These are phyloP conservation scores for Kryptolebias ocellatus DNA, from an alignment of 2,797 vertebrate genomes.

Conservation along the genomic window DNA sequence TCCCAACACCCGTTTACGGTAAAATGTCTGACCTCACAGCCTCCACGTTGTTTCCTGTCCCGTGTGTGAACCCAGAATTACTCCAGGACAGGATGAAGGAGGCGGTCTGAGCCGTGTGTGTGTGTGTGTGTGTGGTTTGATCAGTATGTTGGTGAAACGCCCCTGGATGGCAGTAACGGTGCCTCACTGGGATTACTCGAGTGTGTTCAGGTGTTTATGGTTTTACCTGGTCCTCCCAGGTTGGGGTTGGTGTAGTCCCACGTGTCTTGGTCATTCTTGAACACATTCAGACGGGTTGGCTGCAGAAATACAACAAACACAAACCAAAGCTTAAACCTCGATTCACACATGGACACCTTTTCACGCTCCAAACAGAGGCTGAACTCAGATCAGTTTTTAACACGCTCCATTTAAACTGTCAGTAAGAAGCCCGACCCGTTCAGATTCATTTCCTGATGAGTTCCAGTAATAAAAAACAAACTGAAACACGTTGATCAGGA, in stretches of 20 bases:
- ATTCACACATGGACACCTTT: neutral
- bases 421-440: too few species aligned
- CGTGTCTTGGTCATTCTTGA: constrained; percentile 98
- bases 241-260: constrained; percentile 98
- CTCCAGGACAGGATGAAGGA: neutral
- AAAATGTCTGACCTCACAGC: too few species aligned
- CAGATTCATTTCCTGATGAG: too few species aligned
- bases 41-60: neutral
- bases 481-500: too few species aligned
- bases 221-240: constrained; percentile 93
- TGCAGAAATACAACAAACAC: constrained; percentile 52
- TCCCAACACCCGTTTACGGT: constrained; percentile 16
- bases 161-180: constrained; percentile 69
- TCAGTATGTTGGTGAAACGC: constrained; percentile 46
- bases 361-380: too few species aligned
- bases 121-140: neutral
- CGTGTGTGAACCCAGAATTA: neutral
- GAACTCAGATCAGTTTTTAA: too few species aligned
- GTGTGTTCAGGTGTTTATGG: neutral
- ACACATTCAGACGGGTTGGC: constrained; percentile 96
- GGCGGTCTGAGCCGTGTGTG: neutral
- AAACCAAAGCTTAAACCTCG: neutral
- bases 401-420: too few species aligned
- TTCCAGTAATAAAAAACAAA: too few species aligned
- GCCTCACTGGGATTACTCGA: constrained; percentile 28